Evolutionary conservation across 2,888 invertebrate genomes (phyloP).

Genomic region (Drosophila austrosaltans): DNA sequence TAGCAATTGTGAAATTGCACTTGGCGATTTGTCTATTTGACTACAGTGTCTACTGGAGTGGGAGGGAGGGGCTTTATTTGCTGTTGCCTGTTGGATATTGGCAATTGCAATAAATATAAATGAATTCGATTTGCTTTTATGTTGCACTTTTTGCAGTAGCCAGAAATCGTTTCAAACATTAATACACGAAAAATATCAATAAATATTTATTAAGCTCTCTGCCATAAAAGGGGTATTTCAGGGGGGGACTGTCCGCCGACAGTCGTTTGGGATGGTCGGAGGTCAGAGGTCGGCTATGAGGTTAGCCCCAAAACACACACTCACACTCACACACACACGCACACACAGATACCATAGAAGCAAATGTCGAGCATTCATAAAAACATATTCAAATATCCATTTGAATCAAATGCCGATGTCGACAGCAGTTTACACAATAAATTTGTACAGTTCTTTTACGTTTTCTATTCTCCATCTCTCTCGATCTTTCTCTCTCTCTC

Average conservation of each 20-base stretch:
- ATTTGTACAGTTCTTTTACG: slow-evolving; percentile 45
- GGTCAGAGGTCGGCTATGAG: neutral
- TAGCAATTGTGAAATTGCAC: slow-evolving; percentile 3
- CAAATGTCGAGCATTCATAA: slow-evolving; percentile 23
- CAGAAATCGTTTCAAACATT: slow-evolving; percentile 35
- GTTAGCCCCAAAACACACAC: slow-evolving; percentile 16
- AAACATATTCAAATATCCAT: slow-evolving; percentile 68
- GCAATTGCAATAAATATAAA: slow-evolving; percentile 52
- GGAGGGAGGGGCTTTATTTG: neutral
- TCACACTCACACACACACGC: neutral
- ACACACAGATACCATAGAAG: neutral
- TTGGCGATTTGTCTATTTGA: slow-evolving; percentile 3
- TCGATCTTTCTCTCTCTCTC: no score
- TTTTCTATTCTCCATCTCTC: neutral
- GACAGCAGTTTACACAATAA: slow-evolving; percentile 68
- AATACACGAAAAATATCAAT: slow-evolving; percentile 54
- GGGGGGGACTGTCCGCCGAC: neutral
- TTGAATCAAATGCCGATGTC: slow-evolving; percentile 49
- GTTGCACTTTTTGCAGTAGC: slow-evolving; percentile 24
- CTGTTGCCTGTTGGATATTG: neutral
- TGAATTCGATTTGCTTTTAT: slow-evolving; percentile 48
- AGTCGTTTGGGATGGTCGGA: neutral
- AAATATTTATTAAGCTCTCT: slow-evolving; percentile 68
- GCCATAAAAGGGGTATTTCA: neutral
- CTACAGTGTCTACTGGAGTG: neutral